Percentiles rank a stretch among this genome's conserved stretches.
These are phyloP conservation scores for Rhyzopertha dominica DNA, from an alignment of 1,140 invertebrate species.

Conservation along the genomic window DNA sequence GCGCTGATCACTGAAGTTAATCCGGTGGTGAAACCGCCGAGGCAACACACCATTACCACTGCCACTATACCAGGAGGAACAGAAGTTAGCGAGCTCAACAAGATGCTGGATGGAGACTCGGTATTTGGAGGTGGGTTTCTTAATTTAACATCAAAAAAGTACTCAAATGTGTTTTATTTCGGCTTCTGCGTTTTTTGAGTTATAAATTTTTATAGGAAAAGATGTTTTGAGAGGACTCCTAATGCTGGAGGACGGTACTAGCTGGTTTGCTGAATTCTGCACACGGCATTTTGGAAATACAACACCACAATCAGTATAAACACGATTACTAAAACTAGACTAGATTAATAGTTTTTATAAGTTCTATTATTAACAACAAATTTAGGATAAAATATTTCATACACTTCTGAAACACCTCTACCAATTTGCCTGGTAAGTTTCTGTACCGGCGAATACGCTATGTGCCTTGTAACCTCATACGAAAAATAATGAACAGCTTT, in stretches of 20 bases:
- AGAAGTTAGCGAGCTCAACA: constrained; percentile 73
- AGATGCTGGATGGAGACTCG: constrained; percentile 61
- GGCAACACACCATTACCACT: constrained; percentile 63
- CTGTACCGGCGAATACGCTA: too few relatives aligned
- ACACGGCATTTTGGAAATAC: too few relatives aligned
- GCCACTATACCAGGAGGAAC: constrained; percentile 63
- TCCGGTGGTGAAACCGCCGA: constrained; percentile 71
- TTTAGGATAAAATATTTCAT: too few relatives aligned
- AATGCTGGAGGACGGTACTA: constrained; percentile 6
- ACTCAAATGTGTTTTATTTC: constrained; percentile 11
- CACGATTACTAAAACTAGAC: too few relatives aligned
- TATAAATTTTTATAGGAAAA: constrained; percentile 14
- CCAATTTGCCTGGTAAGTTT: too few relatives aligned
- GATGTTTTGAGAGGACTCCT: constrained; percentile 7
- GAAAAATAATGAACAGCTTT: too few relatives aligned
- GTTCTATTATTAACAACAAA: too few relatives aligned
- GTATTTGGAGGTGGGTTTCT: constrained; percentile 35
- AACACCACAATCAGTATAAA: too few relatives aligned
- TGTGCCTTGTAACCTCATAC: too few relatives aligned
- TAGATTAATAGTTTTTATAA: too few relatives aligned
- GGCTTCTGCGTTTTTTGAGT: constrained; percentile 3
- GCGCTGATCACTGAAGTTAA: constrained; percentile 74
- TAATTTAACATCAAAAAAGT: neutral
- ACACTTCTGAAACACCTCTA: too few relatives aligned
- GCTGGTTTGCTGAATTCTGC: too few relatives aligned